Conservation (phyloP, 2,888 invertebrate species). For the Drosophila nr. fundita region DNA sequence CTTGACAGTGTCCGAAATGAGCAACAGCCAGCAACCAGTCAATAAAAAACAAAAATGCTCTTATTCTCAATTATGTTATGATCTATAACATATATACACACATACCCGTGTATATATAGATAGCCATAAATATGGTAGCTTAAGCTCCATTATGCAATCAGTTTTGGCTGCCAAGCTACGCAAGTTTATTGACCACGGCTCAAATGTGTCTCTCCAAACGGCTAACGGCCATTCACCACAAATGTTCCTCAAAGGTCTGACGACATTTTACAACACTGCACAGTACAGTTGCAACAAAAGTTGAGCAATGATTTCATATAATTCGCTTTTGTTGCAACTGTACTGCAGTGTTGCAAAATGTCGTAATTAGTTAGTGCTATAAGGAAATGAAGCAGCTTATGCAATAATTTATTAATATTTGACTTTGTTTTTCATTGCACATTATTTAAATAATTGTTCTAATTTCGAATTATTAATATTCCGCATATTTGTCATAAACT, state of each 20-base stretch:
- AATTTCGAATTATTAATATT: not conserved
- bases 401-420: not conserved
- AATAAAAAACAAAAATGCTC: slow-evolving; percentile 65
- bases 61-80: slow-evolving; percentile 81
- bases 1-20: slow-evolving; percentile 51
- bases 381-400: not conserved
- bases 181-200: slow-evolving; percentile 75
- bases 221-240: slow-evolving; percentile 45
- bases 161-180: slow-evolving; percentile 72
- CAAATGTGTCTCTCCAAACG: slow-evolving; percentile 5
- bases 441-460: not conserved
- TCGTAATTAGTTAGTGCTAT: not conserved
- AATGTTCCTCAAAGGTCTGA: not conserved
- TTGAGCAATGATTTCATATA: too few relatives aligned
- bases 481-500: not conserved
- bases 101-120: not conserved
- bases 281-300: slow-evolving; percentile 38
- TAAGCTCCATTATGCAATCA: slow-evolving; percentile 76
- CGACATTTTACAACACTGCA: slow-evolving; percentile 22
- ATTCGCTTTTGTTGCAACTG: not conserved
- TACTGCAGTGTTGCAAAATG: not conserved
- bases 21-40: slow-evolving; percentile 1
- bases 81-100: slow-evolving; percentile 39
- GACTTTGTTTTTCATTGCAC: not conserved
- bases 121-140: slow-evolving; percentile 45